phyloP scores from a whole-genome alignment of 2,113 vertebrate genomes.

The Colossoma macropomum region DNA sequence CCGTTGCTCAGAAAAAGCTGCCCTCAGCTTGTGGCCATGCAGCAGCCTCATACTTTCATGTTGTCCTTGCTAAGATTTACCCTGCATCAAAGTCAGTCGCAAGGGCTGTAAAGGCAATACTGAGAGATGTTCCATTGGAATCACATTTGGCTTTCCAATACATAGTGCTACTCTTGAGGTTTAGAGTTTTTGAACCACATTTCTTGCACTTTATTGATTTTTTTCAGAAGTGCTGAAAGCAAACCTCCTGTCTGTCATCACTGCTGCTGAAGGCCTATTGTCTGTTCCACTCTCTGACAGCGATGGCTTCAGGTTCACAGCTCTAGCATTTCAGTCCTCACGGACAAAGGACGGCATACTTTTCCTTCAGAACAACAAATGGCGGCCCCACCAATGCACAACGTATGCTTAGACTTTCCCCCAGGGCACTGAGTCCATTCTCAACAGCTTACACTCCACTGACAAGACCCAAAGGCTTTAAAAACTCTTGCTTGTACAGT shows the following conservation, averaged over 20 bases:
- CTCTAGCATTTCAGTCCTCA: neutral
- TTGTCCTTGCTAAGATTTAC: neutral
- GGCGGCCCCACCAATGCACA: neutral
- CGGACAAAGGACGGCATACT: constrained; percentile 4
- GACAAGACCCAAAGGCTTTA: constrained; percentile 25
- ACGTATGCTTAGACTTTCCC: neutral
- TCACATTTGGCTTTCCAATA: neutral
- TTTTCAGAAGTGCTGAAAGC: neutral
- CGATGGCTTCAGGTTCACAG: constrained; percentile 18
- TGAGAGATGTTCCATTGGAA: neutral
- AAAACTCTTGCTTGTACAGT: constrained; percentile 42
- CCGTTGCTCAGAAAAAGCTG: neutral
- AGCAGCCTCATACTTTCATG: neutral
- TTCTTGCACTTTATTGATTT: neutral
- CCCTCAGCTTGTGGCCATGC: neutral
- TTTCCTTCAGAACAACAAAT: neutral
- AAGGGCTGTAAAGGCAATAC: neutral
- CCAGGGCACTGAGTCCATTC: neutral
- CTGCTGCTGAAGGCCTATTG: constrained; percentile 6
- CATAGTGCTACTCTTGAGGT: neutral
- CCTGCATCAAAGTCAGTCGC: neutral
- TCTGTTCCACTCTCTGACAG: constrained; percentile 23
- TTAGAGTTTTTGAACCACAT: too few relatives aligned
- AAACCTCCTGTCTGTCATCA: neutral
- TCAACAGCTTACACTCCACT: constrained; percentile 8